phyloP scores from a whole-genome alignment of 2,888 invertebrate species.

The Drosophila quinaria region DNA sequence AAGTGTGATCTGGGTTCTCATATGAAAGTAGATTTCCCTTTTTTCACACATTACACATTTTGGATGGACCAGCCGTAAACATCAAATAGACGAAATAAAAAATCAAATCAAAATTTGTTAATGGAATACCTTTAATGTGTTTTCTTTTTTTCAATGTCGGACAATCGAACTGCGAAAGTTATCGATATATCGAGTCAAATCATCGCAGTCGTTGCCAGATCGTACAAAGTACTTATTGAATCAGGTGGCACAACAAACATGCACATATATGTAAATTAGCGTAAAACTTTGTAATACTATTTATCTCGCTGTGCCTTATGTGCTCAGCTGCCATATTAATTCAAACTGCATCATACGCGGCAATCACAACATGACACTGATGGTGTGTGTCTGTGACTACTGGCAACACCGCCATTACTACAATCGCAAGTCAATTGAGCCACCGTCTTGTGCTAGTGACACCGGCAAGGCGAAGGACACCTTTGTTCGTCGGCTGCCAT shows the following conservation, averaged over 20 bases:
- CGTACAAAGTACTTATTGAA: not conserved
- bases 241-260: constrained; percentile 14
- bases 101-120: not conserved
- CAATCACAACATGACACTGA: constrained; percentile 64
- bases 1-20: no score
- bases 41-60: no score
- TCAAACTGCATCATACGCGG: constrained; percentile 19
- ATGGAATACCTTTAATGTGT: not conserved
- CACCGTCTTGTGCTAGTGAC: constrained; percentile 10
- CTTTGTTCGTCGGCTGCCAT: constrained; percentile 49
- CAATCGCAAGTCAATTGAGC: constrained; percentile 29
- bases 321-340: constrained; percentile 12
- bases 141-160: not conserved
- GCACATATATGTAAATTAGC: constrained; percentile 2
- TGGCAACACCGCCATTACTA: constrained; percentile 70
- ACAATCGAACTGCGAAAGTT: not conserved
- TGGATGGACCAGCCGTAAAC: no score
- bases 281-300: constrained; percentile 6
- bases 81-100: not conserved
- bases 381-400: constrained; percentile 80
- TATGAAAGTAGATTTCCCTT: no score
- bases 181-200: constrained; percentile 30
- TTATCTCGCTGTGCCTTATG: constrained; percentile 23
- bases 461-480: constrained; percentile 14
- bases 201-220: constrained; percentile 25